Conservation (phyloP, 2,888 invertebrate genomes). For the Dione juno region DNA sequence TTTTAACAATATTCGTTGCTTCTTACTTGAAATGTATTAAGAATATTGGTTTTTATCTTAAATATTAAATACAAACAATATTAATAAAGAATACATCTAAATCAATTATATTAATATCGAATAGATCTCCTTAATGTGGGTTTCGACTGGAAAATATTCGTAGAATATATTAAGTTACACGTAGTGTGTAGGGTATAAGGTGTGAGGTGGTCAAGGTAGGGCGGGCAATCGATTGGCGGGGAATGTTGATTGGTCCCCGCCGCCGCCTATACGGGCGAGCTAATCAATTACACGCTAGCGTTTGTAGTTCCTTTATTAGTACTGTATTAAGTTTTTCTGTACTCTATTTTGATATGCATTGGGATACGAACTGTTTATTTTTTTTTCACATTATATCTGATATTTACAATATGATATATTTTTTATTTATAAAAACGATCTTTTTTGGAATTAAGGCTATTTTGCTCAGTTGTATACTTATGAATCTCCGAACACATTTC, state of each 20-base stretch:
- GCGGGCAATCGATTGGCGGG: slow-evolving; percentile 60
- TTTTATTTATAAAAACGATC: too few relatives aligned
- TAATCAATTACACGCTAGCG: slow-evolving; percentile 26
- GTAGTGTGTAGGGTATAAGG: slow-evolving; percentile 22
- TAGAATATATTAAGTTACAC: slow-evolving; percentile 1
- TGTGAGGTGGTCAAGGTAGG: slow-evolving; percentile 37
- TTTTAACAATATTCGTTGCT: too few relatives aligned
- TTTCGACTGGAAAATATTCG: background rate
- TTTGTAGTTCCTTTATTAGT: slow-evolving; percentile 18
- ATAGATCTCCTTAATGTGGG: background rate
- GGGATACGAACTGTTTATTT: background rate
- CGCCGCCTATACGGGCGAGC: slow-evolving; percentile 35
- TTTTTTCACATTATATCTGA: background rate
- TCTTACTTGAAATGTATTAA: too few relatives aligned
- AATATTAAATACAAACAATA: too few relatives aligned
- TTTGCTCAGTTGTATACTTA: too few relatives aligned
- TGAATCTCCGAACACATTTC: too few relatives aligned
- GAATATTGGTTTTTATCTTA: too few relatives aligned
- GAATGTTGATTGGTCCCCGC: slow-evolving; percentile 52
- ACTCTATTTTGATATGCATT: background rate
- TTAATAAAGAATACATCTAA: background rate
- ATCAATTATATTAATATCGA: background rate
- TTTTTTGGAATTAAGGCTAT: too few relatives aligned
- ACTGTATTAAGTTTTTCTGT: background rate
- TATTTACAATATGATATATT: too few relatives aligned